phyloP scores from a whole-genome alignment of 2,797 vertebrate species.

The Acrossocheilus fasciatus region DNA sequence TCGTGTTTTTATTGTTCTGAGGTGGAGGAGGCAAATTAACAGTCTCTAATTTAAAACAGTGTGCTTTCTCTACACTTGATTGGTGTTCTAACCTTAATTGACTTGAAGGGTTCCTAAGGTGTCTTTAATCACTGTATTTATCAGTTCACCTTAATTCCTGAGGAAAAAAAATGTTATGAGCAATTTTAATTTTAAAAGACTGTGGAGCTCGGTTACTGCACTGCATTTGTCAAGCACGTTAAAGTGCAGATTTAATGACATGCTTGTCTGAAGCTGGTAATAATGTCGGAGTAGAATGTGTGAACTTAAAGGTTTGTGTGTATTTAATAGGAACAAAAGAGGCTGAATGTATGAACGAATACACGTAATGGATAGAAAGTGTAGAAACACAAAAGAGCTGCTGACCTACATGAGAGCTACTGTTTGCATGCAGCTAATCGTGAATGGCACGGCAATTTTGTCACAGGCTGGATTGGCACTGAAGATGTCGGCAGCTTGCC shows the following conservation, averaged over 20 bases:
- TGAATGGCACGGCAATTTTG: constrained; percentile 58
- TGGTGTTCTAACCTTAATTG: constrained; percentile 45
- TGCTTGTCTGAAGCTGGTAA: constrained; percentile 22
- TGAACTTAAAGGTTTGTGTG: constrained; percentile 2
- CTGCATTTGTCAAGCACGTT: constrained; percentile 8
- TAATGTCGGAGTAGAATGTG: background rate
- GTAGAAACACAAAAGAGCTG: background rate
- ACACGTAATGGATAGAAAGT: background rate
- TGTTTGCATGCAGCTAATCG: constrained; percentile 60
- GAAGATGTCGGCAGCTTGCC: constrained; percentile 60
- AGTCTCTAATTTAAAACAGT: constrained; percentile 34
- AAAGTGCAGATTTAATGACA: constrained; percentile 28
- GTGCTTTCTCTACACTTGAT: constrained; percentile 34
- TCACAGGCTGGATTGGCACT: constrained; percentile 58
- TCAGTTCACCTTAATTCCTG: constrained; percentile 18
- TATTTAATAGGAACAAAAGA: background rate
- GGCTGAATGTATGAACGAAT: background rate
- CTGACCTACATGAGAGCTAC: constrained; percentile 46
- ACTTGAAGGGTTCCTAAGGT: constrained; percentile 17
- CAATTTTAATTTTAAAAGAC: constrained; percentile 20
- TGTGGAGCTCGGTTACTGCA: background rate
- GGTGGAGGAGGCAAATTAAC: constrained; percentile 74
- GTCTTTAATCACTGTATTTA: constrained; percentile 48
- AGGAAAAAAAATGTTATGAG: background rate
- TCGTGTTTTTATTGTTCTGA: constrained; percentile 81